These are phyloP conservation scores for Numenius phaeopus DNA, from an alignment of 2,797 vertebrate species.

Conservation along the genomic window DNA sequence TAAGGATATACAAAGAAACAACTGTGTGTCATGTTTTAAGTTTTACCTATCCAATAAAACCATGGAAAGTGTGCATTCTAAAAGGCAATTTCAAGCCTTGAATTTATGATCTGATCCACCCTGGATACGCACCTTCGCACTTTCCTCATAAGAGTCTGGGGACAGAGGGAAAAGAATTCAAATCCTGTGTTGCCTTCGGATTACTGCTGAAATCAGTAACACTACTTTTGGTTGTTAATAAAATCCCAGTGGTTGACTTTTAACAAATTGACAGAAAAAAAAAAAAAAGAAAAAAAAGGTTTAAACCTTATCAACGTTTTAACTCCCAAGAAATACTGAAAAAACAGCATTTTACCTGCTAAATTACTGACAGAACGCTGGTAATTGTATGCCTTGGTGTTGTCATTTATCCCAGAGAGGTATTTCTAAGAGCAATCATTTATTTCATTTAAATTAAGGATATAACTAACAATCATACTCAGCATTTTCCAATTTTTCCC, in stretches of 20 bases:
- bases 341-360: not conserved
- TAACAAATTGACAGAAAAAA: not conserved
- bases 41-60: not conserved
- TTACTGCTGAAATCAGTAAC: not conserved
- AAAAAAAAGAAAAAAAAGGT: not conserved
- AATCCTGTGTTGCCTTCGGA: not conserved
- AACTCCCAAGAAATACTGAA: not conserved
- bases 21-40: not conserved
- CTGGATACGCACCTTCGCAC: not conserved
- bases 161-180: not conserved
- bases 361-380: not conserved
- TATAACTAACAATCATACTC: not conserved
- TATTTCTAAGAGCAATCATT: not conserved
- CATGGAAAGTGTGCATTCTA: not conserved
- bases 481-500: rapidly evolving
- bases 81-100: not conserved
- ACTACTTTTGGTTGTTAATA: not conserved
- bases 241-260: not conserved
- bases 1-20: not conserved
- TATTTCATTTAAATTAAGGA: not conserved
- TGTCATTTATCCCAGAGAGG: not conserved
- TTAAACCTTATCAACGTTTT: not conserved
- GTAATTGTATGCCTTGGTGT: not conserved
- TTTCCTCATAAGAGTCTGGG: not conserved
- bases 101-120: not conserved